Percentiles rank a stretch among this genome's conserved stretches.
Evolutionary conservation across 2,888 invertebrate species (phyloP).

Genomic region (Tethea ocularis): DNA sequence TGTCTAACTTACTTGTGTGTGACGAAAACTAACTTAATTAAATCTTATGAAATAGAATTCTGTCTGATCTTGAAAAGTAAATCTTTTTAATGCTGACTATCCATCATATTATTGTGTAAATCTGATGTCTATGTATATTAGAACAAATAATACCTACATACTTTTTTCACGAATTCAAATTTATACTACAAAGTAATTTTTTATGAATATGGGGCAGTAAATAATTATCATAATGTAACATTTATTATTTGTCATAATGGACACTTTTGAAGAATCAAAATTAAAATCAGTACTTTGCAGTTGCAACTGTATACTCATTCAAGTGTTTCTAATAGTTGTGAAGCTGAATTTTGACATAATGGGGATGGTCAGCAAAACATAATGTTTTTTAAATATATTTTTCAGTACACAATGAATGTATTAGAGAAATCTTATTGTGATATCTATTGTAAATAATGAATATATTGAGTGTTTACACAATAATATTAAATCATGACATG

Average conservation of each 20-base stretch:
- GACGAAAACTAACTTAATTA: not conserved
- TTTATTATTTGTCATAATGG: no score
- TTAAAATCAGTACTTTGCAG: not conserved
- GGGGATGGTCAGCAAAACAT: not conserved
- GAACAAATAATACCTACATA: not conserved
- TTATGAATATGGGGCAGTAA: no score
- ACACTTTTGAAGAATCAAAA: no score
- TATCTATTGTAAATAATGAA: constrained; percentile 48
- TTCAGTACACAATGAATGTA: constrained; percentile 15
- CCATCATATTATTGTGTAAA: not conserved
- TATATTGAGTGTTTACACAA: constrained; percentile 38
- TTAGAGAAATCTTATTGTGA: constrained; percentile 39
- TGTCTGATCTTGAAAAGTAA: not conserved
- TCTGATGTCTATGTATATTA: not conserved
- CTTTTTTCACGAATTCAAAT: no score
- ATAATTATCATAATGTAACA: no score
- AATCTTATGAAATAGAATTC: not conserved
- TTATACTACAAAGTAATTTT: no score
- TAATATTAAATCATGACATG: constrained; percentile 22
- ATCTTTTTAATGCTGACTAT: not conserved
- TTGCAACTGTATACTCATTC: not conserved
- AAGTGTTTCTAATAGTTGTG: not conserved
- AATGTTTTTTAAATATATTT: not conserved
- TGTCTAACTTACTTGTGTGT: constrained; percentile 19
- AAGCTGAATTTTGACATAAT: no score